These are phyloP conservation scores for Dromococcyx pavoninus DNA, from an alignment of 2,797 vertebrate species.

Conservation along the genomic window DNA sequence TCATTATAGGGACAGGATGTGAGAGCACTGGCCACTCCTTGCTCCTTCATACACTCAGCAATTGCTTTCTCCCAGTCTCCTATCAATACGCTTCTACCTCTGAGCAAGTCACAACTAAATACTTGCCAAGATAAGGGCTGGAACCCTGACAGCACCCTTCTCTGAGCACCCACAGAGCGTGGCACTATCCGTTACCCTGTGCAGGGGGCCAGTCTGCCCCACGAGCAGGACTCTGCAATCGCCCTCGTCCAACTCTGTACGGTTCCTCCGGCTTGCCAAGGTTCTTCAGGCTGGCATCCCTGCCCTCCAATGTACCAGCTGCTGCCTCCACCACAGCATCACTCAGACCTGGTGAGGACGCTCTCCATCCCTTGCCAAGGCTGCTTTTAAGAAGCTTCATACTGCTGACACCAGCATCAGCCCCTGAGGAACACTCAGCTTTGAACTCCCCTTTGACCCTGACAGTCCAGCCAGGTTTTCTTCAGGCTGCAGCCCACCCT, in stretches of 20 bases:
- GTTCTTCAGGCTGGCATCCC: background rate
- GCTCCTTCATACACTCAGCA: background rate
- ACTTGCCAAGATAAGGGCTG: background rate
- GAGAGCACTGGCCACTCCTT: background rate
- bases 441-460: background rate
- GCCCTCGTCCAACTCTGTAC: no score
- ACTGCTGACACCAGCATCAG: background rate
- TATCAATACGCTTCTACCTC: background rate
- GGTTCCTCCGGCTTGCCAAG: background rate
- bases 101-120: accelerated
- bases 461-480: background rate
- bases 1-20: background rate
- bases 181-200: background rate
- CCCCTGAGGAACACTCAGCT: background rate
- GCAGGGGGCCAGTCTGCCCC: background rate
- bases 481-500: background rate
- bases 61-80: background rate
- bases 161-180: background rate
- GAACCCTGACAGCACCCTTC: background rate
- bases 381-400: background rate
- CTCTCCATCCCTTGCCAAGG: background rate
- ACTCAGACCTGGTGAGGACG: background rate
- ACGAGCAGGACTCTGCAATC: accelerated
- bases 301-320: background rate
- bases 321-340: background rate